Percentiles rank a stretch among this genome's conserved stretches.
Conservation (phyloP, 2,888 invertebrate species). For the Dendrolimus houi region DNA sequence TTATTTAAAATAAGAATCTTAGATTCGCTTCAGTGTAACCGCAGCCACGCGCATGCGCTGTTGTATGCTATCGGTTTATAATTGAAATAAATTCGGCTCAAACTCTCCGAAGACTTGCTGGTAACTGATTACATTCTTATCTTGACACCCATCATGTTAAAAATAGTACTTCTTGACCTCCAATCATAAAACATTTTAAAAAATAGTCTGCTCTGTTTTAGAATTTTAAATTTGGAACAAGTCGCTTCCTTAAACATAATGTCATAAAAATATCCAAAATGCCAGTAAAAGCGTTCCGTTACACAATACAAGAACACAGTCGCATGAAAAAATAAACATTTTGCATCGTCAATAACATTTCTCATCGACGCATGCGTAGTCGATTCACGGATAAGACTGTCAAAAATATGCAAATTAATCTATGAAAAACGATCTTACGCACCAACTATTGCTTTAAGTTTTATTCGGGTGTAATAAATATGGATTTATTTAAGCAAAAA, state of each 20-base stretch:
- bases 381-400: slow-evolving; percentile 29
- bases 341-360: slow-evolving; percentile 72
- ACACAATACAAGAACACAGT: slow-evolving; percentile 27
- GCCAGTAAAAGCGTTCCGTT: not conserved
- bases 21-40: slow-evolving; percentile 40
- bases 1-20: too few species aligned
- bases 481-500: not conserved
- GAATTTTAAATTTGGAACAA: not conserved
- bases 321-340: slow-evolving; percentile 67
- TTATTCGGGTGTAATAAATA: not conserved
- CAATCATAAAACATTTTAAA: not conserved
- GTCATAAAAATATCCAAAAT: slow-evolving; percentile 11
- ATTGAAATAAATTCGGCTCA: slow-evolving; percentile 69
- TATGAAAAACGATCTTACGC: slow-evolving; percentile 61
- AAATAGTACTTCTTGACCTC: not conserved
- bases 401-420: slow-evolving; percentile 74
- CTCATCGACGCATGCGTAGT: slow-evolving; percentile 54
- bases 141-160: slow-evolving; percentile 27
- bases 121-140: slow-evolving; percentile 55
- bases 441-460: slow-evolving; percentile 12
- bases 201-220: not conserved
- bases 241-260: not conserved
- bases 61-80: slow-evolving; percentile 49
- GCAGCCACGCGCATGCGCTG: slow-evolving; percentile 51
- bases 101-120: slow-evolving; percentile 45